Evolutionary conservation across 1,140 invertebrate species (phyloP).

Genomic region (Hetaerina americana): DNA sequence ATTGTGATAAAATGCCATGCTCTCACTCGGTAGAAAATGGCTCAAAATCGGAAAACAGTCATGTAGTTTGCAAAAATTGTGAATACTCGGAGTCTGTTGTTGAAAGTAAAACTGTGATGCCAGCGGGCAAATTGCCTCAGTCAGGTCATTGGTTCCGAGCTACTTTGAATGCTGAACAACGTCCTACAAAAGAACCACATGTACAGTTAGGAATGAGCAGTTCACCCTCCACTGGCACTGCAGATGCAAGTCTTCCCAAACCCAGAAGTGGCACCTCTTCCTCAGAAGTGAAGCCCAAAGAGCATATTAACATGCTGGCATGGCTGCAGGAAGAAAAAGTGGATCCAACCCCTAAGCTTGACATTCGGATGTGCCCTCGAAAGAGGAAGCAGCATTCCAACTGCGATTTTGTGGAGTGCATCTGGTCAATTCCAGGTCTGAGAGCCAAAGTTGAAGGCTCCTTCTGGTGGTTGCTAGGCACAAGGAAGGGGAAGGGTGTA

Average conservation of each 20-base stretch:
- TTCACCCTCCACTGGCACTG: too few relatives aligned
- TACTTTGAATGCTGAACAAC: not conserved
- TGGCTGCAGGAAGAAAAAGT: not conserved
- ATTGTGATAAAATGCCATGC: too few relatives aligned
- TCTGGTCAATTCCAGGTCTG: not conserved
- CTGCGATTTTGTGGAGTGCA: not conserved
- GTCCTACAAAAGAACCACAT: too few relatives aligned
- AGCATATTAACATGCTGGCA: not conserved
- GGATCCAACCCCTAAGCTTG: not conserved
- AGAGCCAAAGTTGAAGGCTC: not conserved
- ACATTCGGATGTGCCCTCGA: not conserved
- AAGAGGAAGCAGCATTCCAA: not conserved
- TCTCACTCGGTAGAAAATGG: too few relatives aligned
- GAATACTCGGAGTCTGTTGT: slow-evolving; percentile 1
- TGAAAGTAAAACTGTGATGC: not conserved
- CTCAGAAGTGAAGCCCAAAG: too few relatives aligned
- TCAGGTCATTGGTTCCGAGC: not conserved
- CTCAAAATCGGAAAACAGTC: not conserved
- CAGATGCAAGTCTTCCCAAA: too few relatives aligned
- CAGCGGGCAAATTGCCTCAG: not conserved
- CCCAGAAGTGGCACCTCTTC: too few relatives aligned
- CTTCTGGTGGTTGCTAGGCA: not conserved
- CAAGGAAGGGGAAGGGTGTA: not conserved
- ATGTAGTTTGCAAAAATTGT: too few relatives aligned
- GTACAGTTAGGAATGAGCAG: too few relatives aligned